These are phyloP conservation scores for Eufriesea mexicana DNA, from an alignment of 1,140 invertebrate genomes.

Conservation along the genomic window DNA sequence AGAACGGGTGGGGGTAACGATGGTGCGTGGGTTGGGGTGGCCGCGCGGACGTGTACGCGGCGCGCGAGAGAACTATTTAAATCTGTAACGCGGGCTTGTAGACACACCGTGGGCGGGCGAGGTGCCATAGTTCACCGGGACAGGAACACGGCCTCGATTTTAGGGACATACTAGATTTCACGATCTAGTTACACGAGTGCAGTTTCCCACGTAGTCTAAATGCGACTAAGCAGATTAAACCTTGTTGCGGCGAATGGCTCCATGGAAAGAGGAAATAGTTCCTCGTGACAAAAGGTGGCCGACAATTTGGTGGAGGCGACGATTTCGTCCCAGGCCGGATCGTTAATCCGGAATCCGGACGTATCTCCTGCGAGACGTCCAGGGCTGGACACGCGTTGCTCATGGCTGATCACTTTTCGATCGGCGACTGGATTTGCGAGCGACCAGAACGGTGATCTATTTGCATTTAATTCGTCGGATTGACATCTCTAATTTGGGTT, in stretches of 20 bases:
- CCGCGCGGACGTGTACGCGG: constrained; percentile 30
- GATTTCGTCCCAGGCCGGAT: background rate
- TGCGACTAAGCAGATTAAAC: constrained; percentile 73
- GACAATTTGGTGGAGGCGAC: constrained; percentile 54
- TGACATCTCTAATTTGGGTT: too few relatives aligned
- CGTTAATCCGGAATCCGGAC: background rate
- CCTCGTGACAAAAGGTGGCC: constrained; percentile 52
- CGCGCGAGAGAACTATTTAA: constrained; percentile 63
- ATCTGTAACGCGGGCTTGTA: constrained; percentile 63
- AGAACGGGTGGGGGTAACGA: background rate
- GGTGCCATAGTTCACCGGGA: constrained; percentile 58
- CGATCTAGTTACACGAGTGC: constrained; percentile 69
- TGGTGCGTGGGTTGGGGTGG: background rate
- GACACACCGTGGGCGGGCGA: constrained; percentile 65
- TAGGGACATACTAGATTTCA: constrained; percentile 69
- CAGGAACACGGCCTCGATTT: constrained; percentile 66
- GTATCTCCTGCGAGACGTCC: background rate
- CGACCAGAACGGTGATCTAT: background rate
- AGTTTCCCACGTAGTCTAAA: constrained; percentile 71
- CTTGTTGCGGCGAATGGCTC: constrained; percentile 64
- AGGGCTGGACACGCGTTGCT: background rate
- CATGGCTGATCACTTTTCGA: background rate
- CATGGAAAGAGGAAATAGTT: constrained; percentile 63
- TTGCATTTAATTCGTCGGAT: too few relatives aligned
- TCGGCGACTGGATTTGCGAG: background rate